Evolutionary conservation across 2,113 vertebrate species (phyloP), one percentile per base, ranked within the genome.

Genomic region (Lampris megalopsis): DNA sequence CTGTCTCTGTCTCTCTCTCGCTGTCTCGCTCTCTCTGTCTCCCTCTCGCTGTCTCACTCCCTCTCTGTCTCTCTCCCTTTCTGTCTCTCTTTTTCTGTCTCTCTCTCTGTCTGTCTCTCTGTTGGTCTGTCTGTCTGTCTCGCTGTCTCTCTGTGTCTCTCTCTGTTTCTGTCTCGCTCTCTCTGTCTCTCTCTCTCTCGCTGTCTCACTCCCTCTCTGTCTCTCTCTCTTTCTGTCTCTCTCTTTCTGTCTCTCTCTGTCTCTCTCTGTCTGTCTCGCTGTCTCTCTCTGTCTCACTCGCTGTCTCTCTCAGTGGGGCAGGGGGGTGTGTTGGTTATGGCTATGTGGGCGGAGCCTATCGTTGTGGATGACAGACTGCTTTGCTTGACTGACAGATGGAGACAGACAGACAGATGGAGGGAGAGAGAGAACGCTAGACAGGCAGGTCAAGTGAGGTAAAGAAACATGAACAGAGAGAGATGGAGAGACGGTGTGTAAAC

Each of bases 221-320:
- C 70, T 72, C 80, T 68, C 64, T 73, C 61, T 81, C 80, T 64
- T 57, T 77, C 66, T 73, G 38, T 73, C 66, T 67, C 38, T 35
- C 6, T 63, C 42, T 48, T 9, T 54, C 57, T 62, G 41, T 50
- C 76, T 58, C 70, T 73, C 42, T 1, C 61, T 54, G 43, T 75
- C 67, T 53, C 50, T 67, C n/a, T 53, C 68, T 73, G 38, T 73
- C 66, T 67, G n/a, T 35, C 6, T 63, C 42, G 38, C 57, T 62
- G 41, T 50, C 76, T 58, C 70, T 73, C 47, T 1, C 61, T 54
- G 43, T 75, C 67, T 53, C 50, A 63, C n/a, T 53, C 68, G 42
- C 79, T 53, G 48, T 54, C 47, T 38, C 42, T 75, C 67, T 57
- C 50, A 47, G 40, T 65, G 53, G 8, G 52, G 7, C 48, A 41